phyloP scores from a whole-genome alignment of 2,113 vertebrate genomes.

The Podiceps cristatus region DNA sequence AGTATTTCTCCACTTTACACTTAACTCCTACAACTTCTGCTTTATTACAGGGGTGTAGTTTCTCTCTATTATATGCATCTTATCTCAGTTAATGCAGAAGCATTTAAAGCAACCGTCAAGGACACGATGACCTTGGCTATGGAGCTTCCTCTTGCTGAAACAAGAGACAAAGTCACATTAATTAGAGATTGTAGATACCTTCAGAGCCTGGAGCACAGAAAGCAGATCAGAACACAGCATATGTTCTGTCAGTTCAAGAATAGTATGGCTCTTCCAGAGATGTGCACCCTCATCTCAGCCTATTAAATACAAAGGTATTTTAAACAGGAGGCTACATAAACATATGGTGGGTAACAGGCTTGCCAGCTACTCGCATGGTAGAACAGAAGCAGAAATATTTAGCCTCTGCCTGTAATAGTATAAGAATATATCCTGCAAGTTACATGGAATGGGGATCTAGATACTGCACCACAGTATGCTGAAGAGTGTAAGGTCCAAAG shows the following conservation, averaged over 20 bases:
- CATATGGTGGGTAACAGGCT: not conserved
- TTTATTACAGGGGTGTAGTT: not conserved
- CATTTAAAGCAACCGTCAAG: not conserved
- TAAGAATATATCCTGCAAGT: not conserved
- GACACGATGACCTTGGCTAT: not conserved
- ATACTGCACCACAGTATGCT: not conserved
- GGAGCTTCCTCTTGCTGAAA: not conserved
- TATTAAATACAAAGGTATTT: not conserved
- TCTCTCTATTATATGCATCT: not conserved
- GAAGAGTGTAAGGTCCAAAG: not conserved
- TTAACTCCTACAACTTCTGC: not conserved
- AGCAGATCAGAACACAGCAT: not conserved
- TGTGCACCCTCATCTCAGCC: not conserved
- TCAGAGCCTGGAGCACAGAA: not conserved
- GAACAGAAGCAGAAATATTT: not conserved
- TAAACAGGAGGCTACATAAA: not conserved
- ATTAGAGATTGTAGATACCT: not conserved
- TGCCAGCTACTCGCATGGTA: not conserved
- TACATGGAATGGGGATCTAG: not conserved
- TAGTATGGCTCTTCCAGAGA: not conserved
- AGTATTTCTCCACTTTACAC: not conserved
- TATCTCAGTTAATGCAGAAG: slow-evolving; percentile 28
- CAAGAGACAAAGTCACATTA: not conserved
- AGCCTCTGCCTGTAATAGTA: not conserved
- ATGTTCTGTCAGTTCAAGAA: not conserved